These are phyloP conservation scores for Leptinotarsa haldemani DNA, from an alignment of 2,888 invertebrate genomes.

Conservation along the genomic window DNA sequence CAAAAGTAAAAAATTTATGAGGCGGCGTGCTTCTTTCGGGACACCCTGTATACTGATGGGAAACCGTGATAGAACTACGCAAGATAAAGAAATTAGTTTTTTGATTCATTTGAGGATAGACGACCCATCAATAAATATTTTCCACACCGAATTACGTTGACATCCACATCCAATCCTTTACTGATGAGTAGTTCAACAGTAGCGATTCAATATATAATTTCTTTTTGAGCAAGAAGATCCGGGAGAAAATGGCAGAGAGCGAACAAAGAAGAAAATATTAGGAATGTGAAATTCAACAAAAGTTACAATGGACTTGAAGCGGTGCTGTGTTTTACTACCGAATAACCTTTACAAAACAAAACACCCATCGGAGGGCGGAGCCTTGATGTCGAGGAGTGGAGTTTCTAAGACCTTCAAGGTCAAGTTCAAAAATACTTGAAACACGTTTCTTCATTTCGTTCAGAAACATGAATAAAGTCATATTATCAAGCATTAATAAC, in stretches of 20 bases:
- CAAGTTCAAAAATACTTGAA: too few relatives aligned
- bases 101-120: constrained; percentile 32
- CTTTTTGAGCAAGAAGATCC: constrained; percentile 26
- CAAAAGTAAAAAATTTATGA: too few relatives aligned
- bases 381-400: too few relatives aligned
- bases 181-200: constrained; percentile 20
- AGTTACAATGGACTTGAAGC: background rate
- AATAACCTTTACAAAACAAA: too few relatives aligned
- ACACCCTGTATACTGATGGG: constrained; percentile 18
- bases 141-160: constrained; percentile 22
- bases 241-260: constrained; percentile 17
- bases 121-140: constrained; percentile 38
- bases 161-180: constrained; percentile 21
- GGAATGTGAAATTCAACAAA: background rate
- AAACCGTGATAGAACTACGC: constrained; percentile 12
- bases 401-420: too few relatives aligned
- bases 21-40: background rate
- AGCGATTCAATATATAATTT: constrained; percentile 14
- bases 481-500: too few relatives aligned
- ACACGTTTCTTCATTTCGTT: too few relatives aligned
- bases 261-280: background rate
- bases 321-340: too few relatives aligned
- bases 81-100: constrained; percentile 35
- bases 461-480: too few relatives aligned
- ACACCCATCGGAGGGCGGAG: too few relatives aligned